A percentile compares a stretch with the other conserved stretches of the same genome.
phyloP scores from a whole-genome alignment of 1,140 invertebrate species.

The Saccostrea echinata region DNA sequence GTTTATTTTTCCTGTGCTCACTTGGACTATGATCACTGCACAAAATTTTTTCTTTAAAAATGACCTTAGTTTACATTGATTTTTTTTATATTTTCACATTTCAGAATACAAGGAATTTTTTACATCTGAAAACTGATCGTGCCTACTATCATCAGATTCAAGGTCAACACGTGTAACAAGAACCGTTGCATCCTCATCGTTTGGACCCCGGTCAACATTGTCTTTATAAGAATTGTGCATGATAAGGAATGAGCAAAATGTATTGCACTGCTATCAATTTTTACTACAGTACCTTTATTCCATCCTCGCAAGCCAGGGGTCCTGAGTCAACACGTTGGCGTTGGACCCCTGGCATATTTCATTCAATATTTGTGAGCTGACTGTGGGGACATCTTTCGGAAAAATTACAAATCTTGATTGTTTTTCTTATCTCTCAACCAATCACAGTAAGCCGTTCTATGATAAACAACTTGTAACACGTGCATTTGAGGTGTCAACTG shows the following conservation, averaged over 20 bases:
- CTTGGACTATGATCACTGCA: neutral
- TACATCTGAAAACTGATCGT: neutral
- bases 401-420: too few relatives aligned
- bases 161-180: neutral
- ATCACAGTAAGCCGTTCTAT: too few relatives aligned
- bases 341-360: too few relatives aligned
- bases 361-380: too few relatives aligned
- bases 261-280: neutral
- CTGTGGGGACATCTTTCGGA: too few relatives aligned
- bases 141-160: neutral
- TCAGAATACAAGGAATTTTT: neutral
- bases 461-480: too few relatives aligned
- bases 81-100: neutral
- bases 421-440: too few relatives aligned
- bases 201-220: neutral
- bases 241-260: neutral
- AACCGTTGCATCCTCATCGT: neutral
- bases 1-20: neutral
- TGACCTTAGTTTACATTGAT: neutral
- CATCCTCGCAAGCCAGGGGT: too few relatives aligned
- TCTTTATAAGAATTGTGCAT: neutral
- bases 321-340: too few relatives aligned
- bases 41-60: neutral
- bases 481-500: too few relatives aligned
- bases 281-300: neutral